Base-by-base conservation (phyloP, 2,888 invertebrate species). In the Noctua fimbriata region DNA sequence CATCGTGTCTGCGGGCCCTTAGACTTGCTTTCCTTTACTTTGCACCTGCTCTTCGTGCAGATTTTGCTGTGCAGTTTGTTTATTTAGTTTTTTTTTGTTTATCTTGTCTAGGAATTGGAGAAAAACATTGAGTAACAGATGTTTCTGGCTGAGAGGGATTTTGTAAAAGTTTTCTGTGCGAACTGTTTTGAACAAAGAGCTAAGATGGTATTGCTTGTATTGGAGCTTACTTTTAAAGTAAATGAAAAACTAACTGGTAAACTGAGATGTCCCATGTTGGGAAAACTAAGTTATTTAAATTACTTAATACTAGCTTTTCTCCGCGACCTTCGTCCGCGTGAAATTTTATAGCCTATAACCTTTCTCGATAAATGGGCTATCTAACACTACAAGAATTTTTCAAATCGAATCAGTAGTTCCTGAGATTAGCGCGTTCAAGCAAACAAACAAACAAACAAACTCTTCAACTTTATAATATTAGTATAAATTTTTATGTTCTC, bases 121-220 rank as follows among this genome's bases (percentile, higher is more conserved):
- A 82, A 84, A 76, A 82, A 84, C 88, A 66, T 69, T 80, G 60
- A 87, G 73, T 74, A 83, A 75, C 73, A 75, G 87, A 82, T 81
- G 86, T 36, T 80, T 60, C 74, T 77, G 41, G 65, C 16, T 60
- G 52, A 66, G 44, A 32, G 75, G 41, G 69, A 70, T 78, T 73
- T 80, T 73, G 55, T 76, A 14, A 14, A 66, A 74, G 60, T 87
- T 80, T 72, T 72, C 58, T 75, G 18, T 55, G 47, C n/a, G 32
- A 73, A 70, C 55, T 77, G 72, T 47, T 81, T 77, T 65, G 7
- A 63, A 77, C 36, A 58, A 76, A 83, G 41, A 70, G 14, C 28
- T 41, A 44, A 71, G 49, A 55, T 74, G 21, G 52, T 79, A 76
- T 76, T 82, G 28, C 21, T 79, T 41, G 36, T 28, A 60, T 72